These are phyloP conservation scores for Poecilus cupreus DNA, from an alignment of 2,888 invertebrate genomes.

Conservation along the genomic window DNA sequence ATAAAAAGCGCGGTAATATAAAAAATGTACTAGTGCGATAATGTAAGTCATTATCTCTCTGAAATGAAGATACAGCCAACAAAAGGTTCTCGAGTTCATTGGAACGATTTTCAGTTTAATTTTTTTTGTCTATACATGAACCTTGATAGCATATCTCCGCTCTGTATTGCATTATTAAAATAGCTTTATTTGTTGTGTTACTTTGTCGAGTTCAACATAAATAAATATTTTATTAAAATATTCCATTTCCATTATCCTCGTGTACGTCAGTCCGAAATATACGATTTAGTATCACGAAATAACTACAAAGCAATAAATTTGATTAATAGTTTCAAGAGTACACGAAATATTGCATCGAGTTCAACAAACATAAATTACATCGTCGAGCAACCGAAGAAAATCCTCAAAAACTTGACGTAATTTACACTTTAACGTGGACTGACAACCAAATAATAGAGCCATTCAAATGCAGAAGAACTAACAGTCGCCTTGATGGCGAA, in stretches of 20 bases:
- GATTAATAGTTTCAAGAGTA: slow-evolving; percentile 25
- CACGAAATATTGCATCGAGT: slow-evolving; percentile 8
- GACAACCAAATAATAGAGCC: slow-evolving; percentile 35
- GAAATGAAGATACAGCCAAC: no score
- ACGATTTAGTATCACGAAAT: slow-evolving; percentile 7
- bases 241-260: slow-evolving; percentile 5
- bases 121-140: no score
- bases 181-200: no score
- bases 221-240: slow-evolving; percentile 26
- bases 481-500: slow-evolving; percentile 14
- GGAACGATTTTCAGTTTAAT: no score
- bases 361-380: not conserved
- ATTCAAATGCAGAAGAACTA: not conserved
- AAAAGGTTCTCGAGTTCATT: no score
- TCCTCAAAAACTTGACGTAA: not conserved
- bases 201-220: no score
- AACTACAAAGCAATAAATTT: slow-evolving; percentile 31
- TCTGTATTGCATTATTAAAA: no score
- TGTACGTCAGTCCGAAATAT: not conserved
- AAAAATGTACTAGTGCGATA: no score
- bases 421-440: slow-evolving; percentile 28
- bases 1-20: no score
- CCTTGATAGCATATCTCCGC: no score
- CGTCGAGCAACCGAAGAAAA: not conserved
- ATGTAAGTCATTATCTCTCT: no score